Percentiles rank a stretch among this genome's conserved stretches.
Conservation (phyloP, 2,888 invertebrate species). For the Lithophane semibrunnea region DNA sequence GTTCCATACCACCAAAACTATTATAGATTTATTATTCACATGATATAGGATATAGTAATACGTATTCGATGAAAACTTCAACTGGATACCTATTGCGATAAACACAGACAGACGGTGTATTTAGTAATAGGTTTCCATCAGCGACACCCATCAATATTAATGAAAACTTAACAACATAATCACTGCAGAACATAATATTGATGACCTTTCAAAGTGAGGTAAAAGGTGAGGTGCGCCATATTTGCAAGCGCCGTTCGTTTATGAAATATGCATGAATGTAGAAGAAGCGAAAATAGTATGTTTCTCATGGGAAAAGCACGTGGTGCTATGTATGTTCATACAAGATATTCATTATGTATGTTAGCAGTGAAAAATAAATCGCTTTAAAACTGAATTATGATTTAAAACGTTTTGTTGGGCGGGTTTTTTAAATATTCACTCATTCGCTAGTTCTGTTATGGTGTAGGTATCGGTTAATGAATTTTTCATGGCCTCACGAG, state of each 20-base stretch:
- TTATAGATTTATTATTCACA: neutral
- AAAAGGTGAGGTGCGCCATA: slow-evolving; percentile 36
- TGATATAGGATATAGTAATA: neutral
- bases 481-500: slow-evolving; percentile 11
- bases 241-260: slow-evolving; percentile 38
- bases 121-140: neutral
- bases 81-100: neutral
- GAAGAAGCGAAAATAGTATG: slow-evolving; percentile 22
- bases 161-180: slow-evolving; percentile 31
- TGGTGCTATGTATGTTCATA: slow-evolving; percentile 1
- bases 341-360: neutral
- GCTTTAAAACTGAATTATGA: neutral
- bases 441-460: neutral
- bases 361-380: neutral
- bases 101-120: neutral
- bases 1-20: neutral
- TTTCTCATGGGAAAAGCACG: slow-evolving; percentile 40
- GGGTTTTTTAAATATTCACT: slow-evolving; percentile 2
- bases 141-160: slow-evolving; percentile 19
- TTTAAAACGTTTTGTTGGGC: neutral
- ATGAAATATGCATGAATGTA: slow-evolving; percentile 50
- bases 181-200: slow-evolving; percentile 47
- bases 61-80: neutral
- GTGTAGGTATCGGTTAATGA: slow-evolving; percentile 4
- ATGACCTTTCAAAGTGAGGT: slow-evolving; percentile 48